Conservation (phyloP, 2,797 vertebrate genomes). For the Threskiornis aethiopicus region DNA sequence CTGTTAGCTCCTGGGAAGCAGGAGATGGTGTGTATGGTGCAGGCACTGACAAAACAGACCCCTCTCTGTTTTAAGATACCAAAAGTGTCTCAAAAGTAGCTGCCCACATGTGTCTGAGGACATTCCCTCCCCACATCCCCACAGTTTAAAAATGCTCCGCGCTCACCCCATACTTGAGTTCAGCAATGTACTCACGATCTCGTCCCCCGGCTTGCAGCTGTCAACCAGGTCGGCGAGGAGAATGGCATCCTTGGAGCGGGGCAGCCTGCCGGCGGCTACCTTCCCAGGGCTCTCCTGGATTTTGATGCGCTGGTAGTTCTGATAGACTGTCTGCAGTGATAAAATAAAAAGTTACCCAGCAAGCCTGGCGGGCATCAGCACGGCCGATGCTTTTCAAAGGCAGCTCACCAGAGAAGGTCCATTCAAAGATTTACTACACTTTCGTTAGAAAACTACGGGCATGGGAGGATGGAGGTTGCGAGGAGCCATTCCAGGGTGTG, state of each 20-base stretch:
- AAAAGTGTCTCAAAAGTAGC: not conserved
- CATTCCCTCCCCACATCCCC: not conserved
- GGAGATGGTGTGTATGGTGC: too few species aligned
- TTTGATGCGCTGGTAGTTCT: conserved; percentile 98
- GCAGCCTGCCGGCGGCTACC: conserved; percentile 92
- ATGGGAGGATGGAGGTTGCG: not conserved
- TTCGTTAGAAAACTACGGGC: not conserved
- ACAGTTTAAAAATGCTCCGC: not conserved
- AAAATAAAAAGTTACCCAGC: not conserved
- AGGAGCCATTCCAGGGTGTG: not conserved
- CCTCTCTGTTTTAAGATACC: not conserved
- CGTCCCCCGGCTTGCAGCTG: conserved; percentile 94
- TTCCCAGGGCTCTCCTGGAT: conserved; percentile 97
- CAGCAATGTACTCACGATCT: conserved; percentile 85
- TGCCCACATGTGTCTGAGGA: not conserved
- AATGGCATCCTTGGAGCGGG: conserved; percentile 96
- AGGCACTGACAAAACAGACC: not conserved
- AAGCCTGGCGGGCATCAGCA: not conserved
- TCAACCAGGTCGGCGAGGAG: conserved; percentile 94
- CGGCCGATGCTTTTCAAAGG: not conserved
- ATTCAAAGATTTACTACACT: not conserved
- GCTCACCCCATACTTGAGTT: not conserved
- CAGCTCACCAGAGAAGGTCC: not conserved
- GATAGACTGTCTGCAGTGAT: conserved; percentile 88
- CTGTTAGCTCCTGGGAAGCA: conserved; percentile 87